Conservation (phyloP, 1,140 invertebrate genomes). For the Magallana gigas region DNA sequence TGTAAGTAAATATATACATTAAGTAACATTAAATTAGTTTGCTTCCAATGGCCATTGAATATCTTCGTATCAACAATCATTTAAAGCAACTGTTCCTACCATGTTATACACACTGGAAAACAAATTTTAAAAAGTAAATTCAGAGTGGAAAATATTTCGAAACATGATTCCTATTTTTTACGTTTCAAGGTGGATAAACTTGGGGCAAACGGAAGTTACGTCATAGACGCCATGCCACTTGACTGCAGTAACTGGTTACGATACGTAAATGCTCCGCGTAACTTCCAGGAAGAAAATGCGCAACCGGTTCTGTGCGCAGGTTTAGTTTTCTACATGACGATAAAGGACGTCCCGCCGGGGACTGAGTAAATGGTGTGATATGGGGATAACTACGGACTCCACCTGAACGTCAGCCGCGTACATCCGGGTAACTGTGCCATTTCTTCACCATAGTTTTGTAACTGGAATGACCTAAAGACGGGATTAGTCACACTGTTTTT, state of each 20-base stretch:
- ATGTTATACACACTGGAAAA: no score
- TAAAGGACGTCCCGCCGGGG: background rate
- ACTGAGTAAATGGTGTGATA: background rate
- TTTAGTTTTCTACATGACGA: slow-evolving; percentile 16
- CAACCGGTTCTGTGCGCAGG: background rate
- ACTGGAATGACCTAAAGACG: no score
- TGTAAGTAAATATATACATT: no score
- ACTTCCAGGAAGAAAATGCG: background rate
- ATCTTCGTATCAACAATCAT: no score
- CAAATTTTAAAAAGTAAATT: no score
- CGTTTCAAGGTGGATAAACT: background rate
- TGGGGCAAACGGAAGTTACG: background rate
- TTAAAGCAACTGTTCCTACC: no score
- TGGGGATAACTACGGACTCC: background rate
- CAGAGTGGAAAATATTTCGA: no score
- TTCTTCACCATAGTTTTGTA: background rate
- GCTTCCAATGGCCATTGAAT: no score
- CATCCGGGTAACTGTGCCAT: background rate
- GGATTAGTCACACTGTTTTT: no score
- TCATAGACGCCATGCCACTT: slow-evolving; percentile 19
- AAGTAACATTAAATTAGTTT: no score
- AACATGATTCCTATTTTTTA: no score
- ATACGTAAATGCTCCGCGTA: background rate
- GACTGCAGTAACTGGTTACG: slow-evolving; percentile 3
- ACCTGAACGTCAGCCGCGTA: background rate